Evolutionary conservation across 2,113 vertebrate species (phyloP).

Genomic region (Climacteris rufus): DNA sequence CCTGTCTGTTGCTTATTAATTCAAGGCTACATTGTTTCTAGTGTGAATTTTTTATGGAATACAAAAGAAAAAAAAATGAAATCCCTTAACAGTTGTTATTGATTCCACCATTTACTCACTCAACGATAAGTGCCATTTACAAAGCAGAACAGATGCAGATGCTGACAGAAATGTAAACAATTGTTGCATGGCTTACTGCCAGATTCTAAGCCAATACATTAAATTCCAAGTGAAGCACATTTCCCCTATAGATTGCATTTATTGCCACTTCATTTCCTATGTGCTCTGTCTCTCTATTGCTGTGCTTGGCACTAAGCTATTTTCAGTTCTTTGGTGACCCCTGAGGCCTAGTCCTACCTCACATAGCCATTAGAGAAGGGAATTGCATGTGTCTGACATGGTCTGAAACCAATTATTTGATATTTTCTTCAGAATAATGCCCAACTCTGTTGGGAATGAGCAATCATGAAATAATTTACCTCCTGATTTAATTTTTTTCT

Average conservation of each 20-base stretch:
- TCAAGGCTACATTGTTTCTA: slow-evolving; percentile 78
- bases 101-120: slow-evolving; percentile 91
- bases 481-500: slow-evolving; percentile 97
- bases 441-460: slow-evolving; percentile 92
- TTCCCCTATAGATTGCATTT: slow-evolving; percentile 97
- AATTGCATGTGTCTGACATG: slow-evolving; percentile 96
- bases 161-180: slow-evolving; percentile 99
- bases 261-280: slow-evolving; percentile 99
- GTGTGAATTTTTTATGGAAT: slow-evolving; percentile 69
- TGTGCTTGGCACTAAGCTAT: slow-evolving; percentile 81
- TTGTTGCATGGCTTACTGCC: slow-evolving; percentile 95
- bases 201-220: slow-evolving; percentile 93
- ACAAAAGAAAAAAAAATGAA: slow-evolving; percentile 82
- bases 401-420: slow-evolving; percentile 98
- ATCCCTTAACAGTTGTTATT: slow-evolving; percentile 97
- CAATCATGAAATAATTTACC: slow-evolving; percentile 98
- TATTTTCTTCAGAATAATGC: slow-evolving; percentile 97
- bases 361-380: slow-evolving; percentile 91
- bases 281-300: slow-evolving; percentile 75
- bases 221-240: slow-evolving; percentile 95
- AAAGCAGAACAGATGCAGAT: slow-evolving; percentile 99
- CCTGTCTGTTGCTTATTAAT: slow-evolving; percentile 75
- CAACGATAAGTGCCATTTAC: slow-evolving; percentile 97
- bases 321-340: slow-evolving; percentile 88
- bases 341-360: slow-evolving; percentile 86